Evolutionary conservation across 2,888 invertebrate genomes (phyloP), one percentile per base, ranked within the genome.

Genomic region (Nipponacmea schrenckii): DNA sequence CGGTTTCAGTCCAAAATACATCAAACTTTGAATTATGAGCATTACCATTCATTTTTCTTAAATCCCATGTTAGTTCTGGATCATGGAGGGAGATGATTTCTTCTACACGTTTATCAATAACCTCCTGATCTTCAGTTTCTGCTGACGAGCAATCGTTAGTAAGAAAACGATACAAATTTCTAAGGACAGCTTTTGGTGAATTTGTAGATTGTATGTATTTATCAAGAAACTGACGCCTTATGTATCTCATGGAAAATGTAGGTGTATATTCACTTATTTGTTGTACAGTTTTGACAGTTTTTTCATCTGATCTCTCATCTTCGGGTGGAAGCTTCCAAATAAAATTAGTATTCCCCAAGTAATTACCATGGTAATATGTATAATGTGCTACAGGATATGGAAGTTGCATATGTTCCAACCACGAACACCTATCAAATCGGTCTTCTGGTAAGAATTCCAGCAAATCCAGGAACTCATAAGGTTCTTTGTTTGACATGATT

Each of bases 281-380:
- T 70, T 24, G 62, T 27, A 68, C 62, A 31, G 68, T 27, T 20
- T 56, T 62, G 3, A 68, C 27, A 17, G 68, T 68, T 24, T 50
- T 68, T 26, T 68, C 68, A 31, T 68, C 62, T 27, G 62, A 31
- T 17, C 62, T 26, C 10, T 68, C 68, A 68, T 17, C 27, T 24
- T 27, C 62, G 20, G 17, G 26, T 56, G 68, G 68, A 20, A 68
- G 17, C 10, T 48, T 45, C 68, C 68, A 68, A 31, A 56, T 39
- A 39, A 68, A 68, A 56, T 68, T 20, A 27, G 44, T 62, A 68
- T 50, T 56, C 3, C 68, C 68, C 2, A 68, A 39, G 56, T 68
- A 68, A 62, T 68, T 68, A 24, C 68, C 68, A 45, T 68, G 62
- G 56, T n/a, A 56, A 48, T 68, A 68, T 48, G 56, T 31, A 26